phyloP scores from a whole-genome alignment of 2,797 vertebrate species.

The Sebastes trivittatus region DNA sequence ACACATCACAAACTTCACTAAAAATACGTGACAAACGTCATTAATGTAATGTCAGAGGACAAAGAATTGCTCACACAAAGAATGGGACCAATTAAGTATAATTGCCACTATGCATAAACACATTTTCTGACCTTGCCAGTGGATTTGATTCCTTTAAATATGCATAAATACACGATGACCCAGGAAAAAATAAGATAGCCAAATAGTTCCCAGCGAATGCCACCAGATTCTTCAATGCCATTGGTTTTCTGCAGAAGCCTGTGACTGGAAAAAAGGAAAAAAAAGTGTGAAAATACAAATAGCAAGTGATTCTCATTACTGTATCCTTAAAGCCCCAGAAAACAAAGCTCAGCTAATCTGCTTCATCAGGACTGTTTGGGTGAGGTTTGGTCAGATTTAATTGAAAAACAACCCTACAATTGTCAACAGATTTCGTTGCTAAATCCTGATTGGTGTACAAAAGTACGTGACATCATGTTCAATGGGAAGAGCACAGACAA shows the following conservation, averaged over 20 bases:
- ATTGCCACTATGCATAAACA: background rate
- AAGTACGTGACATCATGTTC: background rate
- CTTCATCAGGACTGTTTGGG: background rate
- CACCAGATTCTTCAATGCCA: conserved; percentile 75
- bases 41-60: background rate
- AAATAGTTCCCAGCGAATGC: conserved; percentile 80
- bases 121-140: conserved; percentile 79
- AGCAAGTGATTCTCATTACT: background rate
- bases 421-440: background rate
- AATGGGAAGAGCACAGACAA: background rate
- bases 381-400: background rate
- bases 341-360: background rate
- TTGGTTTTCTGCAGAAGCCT: conserved; percentile 77
- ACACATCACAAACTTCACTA: too few relatives aligned
- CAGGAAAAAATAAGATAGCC: conserved; percentile 78
- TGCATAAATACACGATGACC: conserved; percentile 81
- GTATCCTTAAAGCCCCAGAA: background rate
- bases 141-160: conserved; percentile 85
- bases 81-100: background rate
- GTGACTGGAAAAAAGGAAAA: conserved; percentile 53
- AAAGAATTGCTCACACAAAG: background rate
- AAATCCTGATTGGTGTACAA: background rate
- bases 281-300: background rate
- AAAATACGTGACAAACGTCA: too few relatives aligned
- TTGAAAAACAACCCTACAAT: background rate